Evolutionary conservation across 2,797 vertebrate genomes (phyloP).

Genomic region (Chiloscyllium punctatum): DNA sequence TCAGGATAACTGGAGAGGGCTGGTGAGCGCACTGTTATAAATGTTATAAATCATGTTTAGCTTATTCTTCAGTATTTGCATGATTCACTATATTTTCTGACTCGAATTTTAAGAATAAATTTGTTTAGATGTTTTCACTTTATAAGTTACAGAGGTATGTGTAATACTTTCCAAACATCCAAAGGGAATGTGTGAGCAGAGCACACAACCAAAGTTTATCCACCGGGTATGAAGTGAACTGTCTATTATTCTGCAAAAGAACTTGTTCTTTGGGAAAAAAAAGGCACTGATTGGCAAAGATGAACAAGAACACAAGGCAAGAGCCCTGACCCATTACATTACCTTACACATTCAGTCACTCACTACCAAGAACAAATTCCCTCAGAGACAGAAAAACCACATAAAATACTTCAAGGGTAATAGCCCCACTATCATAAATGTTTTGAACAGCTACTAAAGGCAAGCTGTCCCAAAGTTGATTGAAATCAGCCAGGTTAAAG

Average conservation of each 20-base stretch:
- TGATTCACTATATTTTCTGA: background rate
- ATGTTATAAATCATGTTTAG: background rate
- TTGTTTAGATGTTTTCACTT: background rate
- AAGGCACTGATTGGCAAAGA: background rate
- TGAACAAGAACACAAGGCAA: background rate
- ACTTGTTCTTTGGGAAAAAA: background rate
- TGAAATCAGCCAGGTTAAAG: constrained; percentile 19
- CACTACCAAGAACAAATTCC: background rate
- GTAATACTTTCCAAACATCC: background rate
- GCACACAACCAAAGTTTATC: background rate
- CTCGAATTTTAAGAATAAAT: background rate
- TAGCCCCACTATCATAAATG: background rate
- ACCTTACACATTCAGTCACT: background rate
- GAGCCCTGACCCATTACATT: background rate
- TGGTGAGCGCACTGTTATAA: background rate
- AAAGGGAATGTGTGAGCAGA: background rate
- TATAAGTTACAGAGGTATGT: background rate
- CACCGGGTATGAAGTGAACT: background rate
- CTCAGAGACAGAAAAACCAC: background rate
- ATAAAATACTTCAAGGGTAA: background rate
- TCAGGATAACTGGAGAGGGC: background rate
- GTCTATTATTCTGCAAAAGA: background rate
- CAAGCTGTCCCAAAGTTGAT: background rate
- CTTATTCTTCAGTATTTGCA: background rate
- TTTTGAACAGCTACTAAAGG: background rate